Evolutionary conservation across 2,113 vertebrate species (phyloP), one percentile per base, ranked within the genome.

Genomic region (Conger conger): DNA sequence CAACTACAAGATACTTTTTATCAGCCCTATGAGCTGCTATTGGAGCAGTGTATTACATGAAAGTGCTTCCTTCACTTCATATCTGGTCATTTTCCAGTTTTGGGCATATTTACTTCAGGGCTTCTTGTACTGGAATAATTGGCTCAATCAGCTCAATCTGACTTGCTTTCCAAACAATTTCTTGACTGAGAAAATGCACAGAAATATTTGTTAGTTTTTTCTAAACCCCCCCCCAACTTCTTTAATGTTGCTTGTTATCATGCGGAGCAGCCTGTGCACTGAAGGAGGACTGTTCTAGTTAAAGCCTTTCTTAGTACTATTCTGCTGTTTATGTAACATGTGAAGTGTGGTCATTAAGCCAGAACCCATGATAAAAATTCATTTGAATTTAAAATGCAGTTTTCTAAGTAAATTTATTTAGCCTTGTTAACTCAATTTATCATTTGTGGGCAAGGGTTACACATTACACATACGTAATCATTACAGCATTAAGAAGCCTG

Each of bases 21-120:
- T 9, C 27, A 73, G 15, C 68, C 5, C 2, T 8, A 73, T 23
- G 68, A 73, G n/a, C 11, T 33, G 68, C 33, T 73, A 9, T 73
- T 18, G 18, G 42, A 80, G 40, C 79, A 30, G 79, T 45, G 37
- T 45, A 8, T 15, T 20, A 27, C 40, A 80, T 42, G 23, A 38
- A 80, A 80, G 1, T 11, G 40, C 18, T 78, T 18, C 35, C 18
- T 78, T 18, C 35, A 79, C 36, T 40, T 3, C n/a, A 73, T 45
- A 27, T n/a, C 79, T 82, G 33, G 80, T 60, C 18, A 37, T 82
- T 54, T 82, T 82, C 80, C 80, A 35, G 13, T 82, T 20, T 82
- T 54, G 4, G 40, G 42, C 42, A 80, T 17, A 45, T 80, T 80
- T 80, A 23, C 79, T 80, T 11, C n/a, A 80, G 45, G 45, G 11